A percentile compares a stretch with the other conserved stretches of the same genome.
Conservation (phyloP, 2,113 vertebrate genomes). For the Caretta caretta region DNA sequence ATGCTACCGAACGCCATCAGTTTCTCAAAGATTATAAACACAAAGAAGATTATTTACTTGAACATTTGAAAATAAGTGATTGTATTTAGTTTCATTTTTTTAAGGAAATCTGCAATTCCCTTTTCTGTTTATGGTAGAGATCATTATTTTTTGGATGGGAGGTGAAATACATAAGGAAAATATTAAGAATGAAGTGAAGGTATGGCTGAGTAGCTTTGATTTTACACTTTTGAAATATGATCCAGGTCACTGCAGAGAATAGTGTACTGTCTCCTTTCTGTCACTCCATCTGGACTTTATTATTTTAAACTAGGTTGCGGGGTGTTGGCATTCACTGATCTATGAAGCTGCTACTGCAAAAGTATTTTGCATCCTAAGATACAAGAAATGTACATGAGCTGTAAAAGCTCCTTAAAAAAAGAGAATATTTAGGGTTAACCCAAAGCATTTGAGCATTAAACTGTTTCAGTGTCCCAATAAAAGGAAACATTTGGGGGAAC, state of each 20-base stretch:
- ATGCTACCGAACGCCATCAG: not conserved
- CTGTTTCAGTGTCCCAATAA: constrained; percentile 45
- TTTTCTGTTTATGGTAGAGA: constrained; percentile 48
- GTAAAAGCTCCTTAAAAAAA: constrained; percentile 51
- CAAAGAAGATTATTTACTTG: not conserved
- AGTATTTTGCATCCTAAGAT: constrained; percentile 39
- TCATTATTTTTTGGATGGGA: constrained; percentile 31
- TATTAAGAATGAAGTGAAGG: constrained; percentile 66
- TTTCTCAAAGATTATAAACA: not conserved
- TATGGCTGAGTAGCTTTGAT: constrained; percentile 72
- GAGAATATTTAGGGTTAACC: constrained; percentile 38
- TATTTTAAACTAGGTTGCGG: constrained; percentile 70
- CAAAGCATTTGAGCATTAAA: constrained; percentile 47
- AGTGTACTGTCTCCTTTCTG: constrained; percentile 67
- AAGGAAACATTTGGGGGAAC: constrained; percentile 30
- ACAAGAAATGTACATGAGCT: constrained; percentile 35
- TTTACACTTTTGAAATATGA: constrained; percentile 79
- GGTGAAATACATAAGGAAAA: constrained; percentile 65
- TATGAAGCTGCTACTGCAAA: constrained; percentile 42
- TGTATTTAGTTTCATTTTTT: constrained; percentile 1
- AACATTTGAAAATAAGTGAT: constrained; percentile 18
- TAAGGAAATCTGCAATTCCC: constrained; percentile 19
- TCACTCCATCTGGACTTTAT: constrained; percentile 79
- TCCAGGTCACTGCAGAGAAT: constrained; percentile 61
- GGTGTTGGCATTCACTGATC: constrained; percentile 55